Evolutionary conservation across 2,888 invertebrate species (phyloP).

Genomic region (Eristalinus sepulchralis): DNA sequence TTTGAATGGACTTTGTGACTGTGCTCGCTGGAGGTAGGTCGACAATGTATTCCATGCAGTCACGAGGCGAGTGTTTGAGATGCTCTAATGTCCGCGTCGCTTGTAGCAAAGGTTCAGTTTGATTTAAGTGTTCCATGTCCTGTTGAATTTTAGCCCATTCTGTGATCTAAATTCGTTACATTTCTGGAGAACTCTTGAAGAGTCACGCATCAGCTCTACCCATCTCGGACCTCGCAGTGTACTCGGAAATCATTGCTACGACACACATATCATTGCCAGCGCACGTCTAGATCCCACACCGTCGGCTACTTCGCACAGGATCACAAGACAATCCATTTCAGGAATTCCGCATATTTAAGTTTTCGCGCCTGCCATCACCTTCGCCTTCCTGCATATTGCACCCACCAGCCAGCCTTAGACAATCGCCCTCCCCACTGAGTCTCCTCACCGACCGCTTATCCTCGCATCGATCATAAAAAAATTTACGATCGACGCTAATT

Average conservation of each 20-base stretch:
- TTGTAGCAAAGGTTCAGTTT: no score
- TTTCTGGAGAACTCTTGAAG: no score
- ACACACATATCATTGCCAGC: no score
- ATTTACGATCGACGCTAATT: constrained; percentile 63
- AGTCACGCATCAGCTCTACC: not conserved
- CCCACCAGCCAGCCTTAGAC: not conserved
- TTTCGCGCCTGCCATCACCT: not conserved
- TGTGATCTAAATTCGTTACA: no score
- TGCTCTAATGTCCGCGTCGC: no score
- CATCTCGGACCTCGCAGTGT: not conserved
- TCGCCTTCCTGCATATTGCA: not conserved
- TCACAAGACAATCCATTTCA: constrained; percentile 26
- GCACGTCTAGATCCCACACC: constrained; percentile 21
- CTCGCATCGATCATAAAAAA: constrained; percentile 58
- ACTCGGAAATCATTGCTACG: constrained; percentile 34
- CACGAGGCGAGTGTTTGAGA: no score
- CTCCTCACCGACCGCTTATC: constrained; percentile 17
- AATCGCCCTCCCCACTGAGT: not conserved
- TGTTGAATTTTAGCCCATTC: no score
- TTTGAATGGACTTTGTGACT: not conserved
- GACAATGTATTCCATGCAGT: no score
- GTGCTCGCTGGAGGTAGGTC: no score
- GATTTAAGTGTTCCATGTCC: no score
- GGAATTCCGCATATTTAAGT: constrained; percentile 1
- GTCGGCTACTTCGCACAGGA: constrained; percentile 4